A percentile compares a stretch with the other conserved stretches of the same genome.
Conservation (phyloP, 23 tunicate species). For the Clavelina lepadiformis region DNA sequence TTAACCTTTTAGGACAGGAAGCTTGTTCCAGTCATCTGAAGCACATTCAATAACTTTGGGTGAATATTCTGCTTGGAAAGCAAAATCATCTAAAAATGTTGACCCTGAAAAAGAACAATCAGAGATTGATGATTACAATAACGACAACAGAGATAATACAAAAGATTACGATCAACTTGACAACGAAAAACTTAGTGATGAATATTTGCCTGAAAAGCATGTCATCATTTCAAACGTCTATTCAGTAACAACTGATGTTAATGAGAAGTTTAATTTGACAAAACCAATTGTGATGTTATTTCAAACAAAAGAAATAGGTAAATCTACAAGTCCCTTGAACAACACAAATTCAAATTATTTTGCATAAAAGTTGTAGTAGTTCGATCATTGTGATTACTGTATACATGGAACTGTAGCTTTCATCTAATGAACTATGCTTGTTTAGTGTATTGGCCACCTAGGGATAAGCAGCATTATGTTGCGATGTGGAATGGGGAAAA, state of each 20-base stretch:
- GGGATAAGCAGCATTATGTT: constrained; percentile 10
- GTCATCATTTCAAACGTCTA: constrained; percentile 41
- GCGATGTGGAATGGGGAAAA: constrained; percentile 25
- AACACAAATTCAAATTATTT: too few relatives aligned
- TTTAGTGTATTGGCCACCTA: background rate
- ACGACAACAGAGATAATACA: background rate
- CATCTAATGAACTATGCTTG: background rate
- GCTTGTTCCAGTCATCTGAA: constrained; percentile 13
- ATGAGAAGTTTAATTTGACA: background rate
- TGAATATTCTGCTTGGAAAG: background rate
- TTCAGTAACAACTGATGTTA: constrained; percentile 8
- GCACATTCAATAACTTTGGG: background rate
- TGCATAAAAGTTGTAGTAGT: too few relatives aligned
- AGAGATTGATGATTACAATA: background rate
- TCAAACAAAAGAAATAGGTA: constrained; percentile 37
- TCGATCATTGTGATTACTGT: too few relatives aligned
- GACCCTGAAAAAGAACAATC: background rate
- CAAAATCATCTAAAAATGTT: background rate
- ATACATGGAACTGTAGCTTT: background rate
- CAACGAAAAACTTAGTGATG: too few relatives aligned
- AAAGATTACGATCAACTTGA: background rate
- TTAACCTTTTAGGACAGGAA: constrained; percentile 45
- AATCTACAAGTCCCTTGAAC: too few relatives aligned
- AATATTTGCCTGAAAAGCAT: too few relatives aligned
- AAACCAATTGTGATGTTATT: constrained; percentile 14